These are phyloP conservation scores for Anastrepha obliqua DNA, from an alignment of 1,140 invertebrate species.

Conservation along the genomic window DNA sequence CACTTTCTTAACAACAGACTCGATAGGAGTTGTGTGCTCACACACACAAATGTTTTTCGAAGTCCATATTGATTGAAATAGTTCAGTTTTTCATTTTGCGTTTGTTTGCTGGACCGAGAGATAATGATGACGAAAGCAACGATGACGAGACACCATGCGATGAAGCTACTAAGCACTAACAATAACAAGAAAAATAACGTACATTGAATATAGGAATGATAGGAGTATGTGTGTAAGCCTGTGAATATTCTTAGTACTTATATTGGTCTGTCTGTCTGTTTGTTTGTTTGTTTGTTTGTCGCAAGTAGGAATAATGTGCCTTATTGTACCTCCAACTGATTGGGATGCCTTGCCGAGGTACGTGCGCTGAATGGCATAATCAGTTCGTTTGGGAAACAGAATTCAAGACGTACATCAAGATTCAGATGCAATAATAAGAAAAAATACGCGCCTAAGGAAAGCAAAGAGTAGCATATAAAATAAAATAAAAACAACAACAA, in stretches of 20 bases:
- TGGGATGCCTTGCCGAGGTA: conserved; percentile 53
- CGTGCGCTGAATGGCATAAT: conserved; percentile 55
- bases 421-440: conserved; percentile 50
- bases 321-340: conserved; percentile 54
- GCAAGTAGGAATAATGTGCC: conserved; percentile 50
- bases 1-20: background rate
- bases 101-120: conserved; percentile 34
- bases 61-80: conserved; percentile 51
- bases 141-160: conserved; percentile 47
- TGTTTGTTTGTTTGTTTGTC: conserved; percentile 26
- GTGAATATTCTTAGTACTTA: conserved; percentile 22
- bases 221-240: background rate
- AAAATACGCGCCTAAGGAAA: conserved; percentile 16
- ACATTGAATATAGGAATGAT: background rate
- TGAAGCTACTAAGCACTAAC: conserved; percentile 40
- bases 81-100: conserved; percentile 48
- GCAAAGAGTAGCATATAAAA: background rate
- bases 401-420: conserved; percentile 49
- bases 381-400: conserved; percentile 53
- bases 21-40: background rate
- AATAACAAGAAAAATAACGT: conserved; percentile 2
- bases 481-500: background rate
- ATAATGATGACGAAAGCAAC: conserved; percentile 49
- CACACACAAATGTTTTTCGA: conserved; percentile 18
- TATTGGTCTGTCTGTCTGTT: background rate